phyloP scores from a whole-genome alignment of 2,113 vertebrate genomes.

The Platysteira castanea region DNA sequence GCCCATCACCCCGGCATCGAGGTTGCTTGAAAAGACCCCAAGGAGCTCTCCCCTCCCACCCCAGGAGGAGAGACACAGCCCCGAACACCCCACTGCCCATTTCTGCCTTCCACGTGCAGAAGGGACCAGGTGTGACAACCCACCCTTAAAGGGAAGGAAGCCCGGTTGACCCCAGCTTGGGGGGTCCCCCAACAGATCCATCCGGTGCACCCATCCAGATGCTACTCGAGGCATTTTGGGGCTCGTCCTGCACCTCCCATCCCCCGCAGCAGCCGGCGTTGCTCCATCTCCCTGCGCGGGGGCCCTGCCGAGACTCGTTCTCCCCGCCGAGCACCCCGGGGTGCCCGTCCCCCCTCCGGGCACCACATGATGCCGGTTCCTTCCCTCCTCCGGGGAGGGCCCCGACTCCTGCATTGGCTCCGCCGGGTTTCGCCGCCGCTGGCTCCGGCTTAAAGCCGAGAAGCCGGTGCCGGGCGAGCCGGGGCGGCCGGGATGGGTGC shows the following conservation, averaged over 20 bases:
- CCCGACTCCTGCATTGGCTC: not conserved
- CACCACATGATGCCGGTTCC: not conserved
- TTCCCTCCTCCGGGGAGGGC: constrained; percentile 40
- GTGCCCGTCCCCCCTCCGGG: not conserved
- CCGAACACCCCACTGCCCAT: not conserved
- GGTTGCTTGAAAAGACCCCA: not conserved
- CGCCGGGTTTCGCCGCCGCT: not conserved
- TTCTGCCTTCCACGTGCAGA: not conserved
- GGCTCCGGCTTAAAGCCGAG: not conserved
- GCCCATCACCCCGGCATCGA: not conserved
- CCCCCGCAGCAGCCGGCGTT: not conserved
- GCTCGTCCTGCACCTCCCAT: not conserved
- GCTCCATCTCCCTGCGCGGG: not conserved
- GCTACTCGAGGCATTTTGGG: not conserved
- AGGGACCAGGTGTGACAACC: not conserved
- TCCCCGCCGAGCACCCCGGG: not conserved
- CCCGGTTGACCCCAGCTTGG: not conserved
- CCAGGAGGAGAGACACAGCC: not conserved
- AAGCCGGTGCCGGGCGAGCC: not conserved
- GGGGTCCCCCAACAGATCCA: not conserved
- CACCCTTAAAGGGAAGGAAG: not conserved
- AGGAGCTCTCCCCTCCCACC: not conserved
- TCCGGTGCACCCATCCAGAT: rapidly evolving
- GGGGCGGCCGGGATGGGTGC: not conserved
- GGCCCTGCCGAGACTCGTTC: not conserved